Conservation (phyloP, 2,113 vertebrate genomes). For the Vanacampus margaritifer region DNA sequence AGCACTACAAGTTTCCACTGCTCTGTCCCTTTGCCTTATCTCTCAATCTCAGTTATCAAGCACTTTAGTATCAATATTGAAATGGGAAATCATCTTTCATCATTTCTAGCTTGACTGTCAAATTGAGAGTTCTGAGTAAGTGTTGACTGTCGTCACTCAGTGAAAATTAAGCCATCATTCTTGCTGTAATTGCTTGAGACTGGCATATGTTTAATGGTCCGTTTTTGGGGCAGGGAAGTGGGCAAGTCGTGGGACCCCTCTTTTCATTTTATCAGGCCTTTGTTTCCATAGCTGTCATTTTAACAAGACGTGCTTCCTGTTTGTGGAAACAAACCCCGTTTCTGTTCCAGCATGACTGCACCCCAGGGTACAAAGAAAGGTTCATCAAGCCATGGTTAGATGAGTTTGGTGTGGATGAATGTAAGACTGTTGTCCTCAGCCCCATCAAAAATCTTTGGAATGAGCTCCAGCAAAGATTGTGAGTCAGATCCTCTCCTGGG, state of each 20-base stretch:
- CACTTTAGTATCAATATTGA: conserved; percentile 58
- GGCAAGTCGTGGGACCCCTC: conserved; percentile 18
- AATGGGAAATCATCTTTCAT: conserved; percentile 32
- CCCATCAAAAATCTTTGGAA: neutral
- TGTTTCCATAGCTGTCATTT: neutral
- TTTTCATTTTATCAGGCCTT: neutral
- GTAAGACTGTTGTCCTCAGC: neutral
- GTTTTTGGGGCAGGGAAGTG: conserved; percentile 23
- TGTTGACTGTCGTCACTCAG: conserved; percentile 42
- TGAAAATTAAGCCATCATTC: conserved; percentile 40
- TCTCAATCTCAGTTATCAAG: conserved; percentile 47
- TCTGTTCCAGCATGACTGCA: no score
- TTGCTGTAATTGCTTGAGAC: conserved; percentile 36
- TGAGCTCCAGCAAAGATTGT: neutral
- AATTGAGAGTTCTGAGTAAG: conserved; percentile 39
- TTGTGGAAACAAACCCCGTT: neutral
- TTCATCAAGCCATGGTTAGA: neutral
- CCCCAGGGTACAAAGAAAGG: neutral
- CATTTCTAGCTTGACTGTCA: conserved; percentile 52
- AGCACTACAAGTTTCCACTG: conserved; percentile 20
- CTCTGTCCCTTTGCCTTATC: conserved; percentile 20
- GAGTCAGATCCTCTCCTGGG: neutral
- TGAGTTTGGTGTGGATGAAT: neutral
- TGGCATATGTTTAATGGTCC: conserved; percentile 25
- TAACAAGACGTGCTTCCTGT: neutral